phyloP scores from a whole-genome alignment of 1,140 invertebrate species.

The Tetragonula clypearis region DNA sequence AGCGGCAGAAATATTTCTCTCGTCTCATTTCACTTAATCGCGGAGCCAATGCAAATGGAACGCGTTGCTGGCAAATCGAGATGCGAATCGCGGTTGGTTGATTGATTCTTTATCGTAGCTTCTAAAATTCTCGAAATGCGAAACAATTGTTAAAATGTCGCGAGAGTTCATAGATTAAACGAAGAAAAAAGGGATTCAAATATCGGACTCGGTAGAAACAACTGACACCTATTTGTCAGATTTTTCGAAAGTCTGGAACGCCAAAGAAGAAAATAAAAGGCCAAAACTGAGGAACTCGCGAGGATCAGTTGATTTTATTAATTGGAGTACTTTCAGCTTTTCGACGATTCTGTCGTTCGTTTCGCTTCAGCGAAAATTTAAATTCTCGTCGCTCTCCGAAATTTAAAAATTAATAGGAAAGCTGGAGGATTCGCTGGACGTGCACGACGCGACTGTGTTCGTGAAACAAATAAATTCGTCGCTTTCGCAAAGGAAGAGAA shows the following conservation, averaged over 20 bases:
- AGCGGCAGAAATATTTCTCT: constrained; percentile 33
- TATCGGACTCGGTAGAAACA: too few species aligned
- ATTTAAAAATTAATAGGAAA: background rate
- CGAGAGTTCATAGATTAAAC: too few species aligned
- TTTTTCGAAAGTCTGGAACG: too few species aligned
- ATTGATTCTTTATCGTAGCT: constrained; percentile 9
- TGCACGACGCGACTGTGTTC: background rate
- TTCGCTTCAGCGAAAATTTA: background rate
- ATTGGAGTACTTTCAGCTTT: background rate
- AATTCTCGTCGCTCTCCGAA: background rate
- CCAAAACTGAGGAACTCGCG: too few species aligned
- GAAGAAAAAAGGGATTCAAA: too few species aligned
- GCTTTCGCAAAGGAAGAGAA: background rate
- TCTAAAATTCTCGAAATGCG: background rate
- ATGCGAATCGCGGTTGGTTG: background rate
- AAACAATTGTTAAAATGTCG: too few species aligned
- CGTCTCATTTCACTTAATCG: constrained; percentile 43
- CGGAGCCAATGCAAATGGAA: constrained; percentile 22
- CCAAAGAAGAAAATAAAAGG: too few species aligned
- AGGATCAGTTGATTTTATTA: background rate
- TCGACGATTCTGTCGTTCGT: background rate
- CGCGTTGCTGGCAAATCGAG: background rate
- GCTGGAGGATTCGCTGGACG: background rate
- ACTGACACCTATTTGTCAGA: too few species aligned
- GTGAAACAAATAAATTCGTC: background rate